phyloP scores from a whole-genome alignment of 1,140 invertebrate genomes.

The Pectinophora gossypiella region DNA sequence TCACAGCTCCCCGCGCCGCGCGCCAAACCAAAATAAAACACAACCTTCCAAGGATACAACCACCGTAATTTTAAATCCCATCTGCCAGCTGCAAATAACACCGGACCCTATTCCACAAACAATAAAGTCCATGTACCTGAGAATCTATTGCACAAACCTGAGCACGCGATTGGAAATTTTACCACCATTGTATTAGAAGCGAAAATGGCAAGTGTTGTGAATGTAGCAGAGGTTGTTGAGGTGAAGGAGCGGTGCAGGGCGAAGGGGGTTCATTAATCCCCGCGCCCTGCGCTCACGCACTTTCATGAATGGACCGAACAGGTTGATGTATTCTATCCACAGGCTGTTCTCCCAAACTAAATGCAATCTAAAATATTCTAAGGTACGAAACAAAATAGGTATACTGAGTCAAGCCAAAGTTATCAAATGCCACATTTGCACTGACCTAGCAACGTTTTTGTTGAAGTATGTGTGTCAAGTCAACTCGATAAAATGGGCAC shows the following conservation, averaged over 20 bases:
- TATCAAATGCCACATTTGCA: too few relatives aligned
- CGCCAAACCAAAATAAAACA: conserved; percentile 58
- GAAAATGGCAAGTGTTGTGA: not conserved
- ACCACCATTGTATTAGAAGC: not conserved
- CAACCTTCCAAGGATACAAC: conserved; percentile 73
- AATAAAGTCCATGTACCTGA: conserved; percentile 13
- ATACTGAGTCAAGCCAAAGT: too few relatives aligned
- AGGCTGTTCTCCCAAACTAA: too few relatives aligned
- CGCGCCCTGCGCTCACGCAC: conserved; percentile 72
- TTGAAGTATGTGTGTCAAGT: too few relatives aligned
- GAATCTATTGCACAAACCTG: not conserved
- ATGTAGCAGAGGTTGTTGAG: conserved; percentile 35
- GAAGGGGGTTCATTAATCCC: conserved; percentile 70
- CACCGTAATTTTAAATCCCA: conserved; percentile 63
- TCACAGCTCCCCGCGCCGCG: conserved; percentile 47
- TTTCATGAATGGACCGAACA: conserved; percentile 74
- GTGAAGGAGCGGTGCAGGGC: conserved; percentile 45
- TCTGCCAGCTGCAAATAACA: conserved; percentile 27
- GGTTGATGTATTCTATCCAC: conserved; percentile 65
- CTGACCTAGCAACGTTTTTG: too few relatives aligned
- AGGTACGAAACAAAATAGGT: too few relatives aligned
- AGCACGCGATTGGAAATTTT: conserved; percentile 10
- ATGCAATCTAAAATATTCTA: too few relatives aligned
- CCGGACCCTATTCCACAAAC: conserved; percentile 18
- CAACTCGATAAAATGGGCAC: too few relatives aligned